Percentiles rank a stretch among this genome's conserved stretches.
Evolutionary conservation across 2,797 vertebrate genomes (phyloP).

Genomic region (Lophius americanus): DNA sequence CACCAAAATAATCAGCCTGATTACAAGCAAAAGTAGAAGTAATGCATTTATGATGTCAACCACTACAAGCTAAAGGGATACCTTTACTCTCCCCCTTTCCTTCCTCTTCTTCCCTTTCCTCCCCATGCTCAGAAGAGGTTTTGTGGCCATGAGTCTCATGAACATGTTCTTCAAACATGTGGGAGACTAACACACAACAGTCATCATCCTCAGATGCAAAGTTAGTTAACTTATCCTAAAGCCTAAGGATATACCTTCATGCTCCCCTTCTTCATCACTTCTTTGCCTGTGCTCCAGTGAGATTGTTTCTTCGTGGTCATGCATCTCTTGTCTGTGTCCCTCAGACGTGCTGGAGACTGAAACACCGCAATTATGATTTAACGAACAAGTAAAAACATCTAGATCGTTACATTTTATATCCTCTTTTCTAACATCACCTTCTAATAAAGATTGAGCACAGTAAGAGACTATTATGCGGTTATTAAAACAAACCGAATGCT

Average conservation of each 20-base stretch:
- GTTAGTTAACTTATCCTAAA: too few species aligned
- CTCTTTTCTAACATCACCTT: too few species aligned
- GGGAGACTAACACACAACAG: conserved; percentile 12
- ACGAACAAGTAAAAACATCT: neutral
- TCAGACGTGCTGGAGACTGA: conserved; percentile 17
- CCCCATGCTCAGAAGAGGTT: neutral
- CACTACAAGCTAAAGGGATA: conserved; percentile 14
- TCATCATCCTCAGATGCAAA: neutral
- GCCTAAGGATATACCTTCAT: neutral
- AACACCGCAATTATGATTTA: neutral
- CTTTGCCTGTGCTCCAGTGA: neutral
- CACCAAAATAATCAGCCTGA: neutral
- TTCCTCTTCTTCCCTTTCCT: neutral
- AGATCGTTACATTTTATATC: neutral
- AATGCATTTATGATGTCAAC: neutral
- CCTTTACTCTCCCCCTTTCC: conserved; percentile 8
- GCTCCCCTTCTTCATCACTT: neutral
- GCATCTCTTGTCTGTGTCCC: neutral
- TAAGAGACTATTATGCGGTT: too few species aligned
- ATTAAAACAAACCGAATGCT: too few species aligned
- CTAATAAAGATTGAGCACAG: too few species aligned
- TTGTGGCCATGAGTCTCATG: conserved; percentile 11
- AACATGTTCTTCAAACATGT: neutral
- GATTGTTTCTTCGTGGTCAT: neutral
- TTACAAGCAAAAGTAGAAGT: neutral